Evolutionary conservation across 2,113 vertebrate genomes (phyloP).

Genomic region (Oncorhynchus clarkii): DNA sequence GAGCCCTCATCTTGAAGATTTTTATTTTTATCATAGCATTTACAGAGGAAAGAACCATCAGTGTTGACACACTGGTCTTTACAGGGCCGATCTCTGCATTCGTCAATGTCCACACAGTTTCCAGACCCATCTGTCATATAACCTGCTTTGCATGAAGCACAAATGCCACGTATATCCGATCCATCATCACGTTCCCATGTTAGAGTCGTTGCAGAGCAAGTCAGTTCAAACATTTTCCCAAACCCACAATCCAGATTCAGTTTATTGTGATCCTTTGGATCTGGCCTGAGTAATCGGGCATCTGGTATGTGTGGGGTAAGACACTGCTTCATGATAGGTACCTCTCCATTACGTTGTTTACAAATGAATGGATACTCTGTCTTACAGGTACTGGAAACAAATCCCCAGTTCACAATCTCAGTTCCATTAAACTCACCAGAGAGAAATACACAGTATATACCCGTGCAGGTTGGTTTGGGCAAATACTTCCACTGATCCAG

Average conservation of each 20-base stretch:
- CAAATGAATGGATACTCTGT: slow-evolving; percentile 47
- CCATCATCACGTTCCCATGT: slow-evolving; percentile 39
- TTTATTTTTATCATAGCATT: slow-evolving; percentile 21
- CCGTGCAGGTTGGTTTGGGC: slow-evolving; percentile 44
- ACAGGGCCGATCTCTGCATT: slow-evolving; percentile 52
- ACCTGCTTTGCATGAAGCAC: slow-evolving; percentile 43
- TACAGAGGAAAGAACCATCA: slow-evolving; percentile 53
- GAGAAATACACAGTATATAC: slow-evolving; percentile 53
- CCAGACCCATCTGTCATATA: slow-evolving; percentile 25
- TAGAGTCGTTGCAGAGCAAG: slow-evolving; percentile 30
- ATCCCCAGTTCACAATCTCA: slow-evolving; percentile 24
- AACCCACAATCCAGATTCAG: slow-evolving; percentile 53
- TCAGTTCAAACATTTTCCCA: slow-evolving; percentile 21
- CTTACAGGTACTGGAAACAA: slow-evolving; percentile 22
- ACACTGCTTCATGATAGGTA: not conserved
- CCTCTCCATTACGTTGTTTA: slow-evolving; percentile 1
- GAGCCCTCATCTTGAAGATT: not conserved
- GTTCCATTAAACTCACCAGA: not conserved
- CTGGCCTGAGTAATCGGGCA: slow-evolving; percentile 5
- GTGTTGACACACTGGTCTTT: slow-evolving; percentile 49
- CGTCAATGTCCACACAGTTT: slow-evolving; percentile 54
- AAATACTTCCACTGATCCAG: slow-evolving; percentile 52
- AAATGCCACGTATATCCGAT: slow-evolving; percentile 25
- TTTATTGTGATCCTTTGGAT: slow-evolving; percentile 18
- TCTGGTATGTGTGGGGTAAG: rapidly evolving